phyloP scores from a whole-genome alignment of 1,140 invertebrate genomes.

The Aleiodes sp. region DNA sequence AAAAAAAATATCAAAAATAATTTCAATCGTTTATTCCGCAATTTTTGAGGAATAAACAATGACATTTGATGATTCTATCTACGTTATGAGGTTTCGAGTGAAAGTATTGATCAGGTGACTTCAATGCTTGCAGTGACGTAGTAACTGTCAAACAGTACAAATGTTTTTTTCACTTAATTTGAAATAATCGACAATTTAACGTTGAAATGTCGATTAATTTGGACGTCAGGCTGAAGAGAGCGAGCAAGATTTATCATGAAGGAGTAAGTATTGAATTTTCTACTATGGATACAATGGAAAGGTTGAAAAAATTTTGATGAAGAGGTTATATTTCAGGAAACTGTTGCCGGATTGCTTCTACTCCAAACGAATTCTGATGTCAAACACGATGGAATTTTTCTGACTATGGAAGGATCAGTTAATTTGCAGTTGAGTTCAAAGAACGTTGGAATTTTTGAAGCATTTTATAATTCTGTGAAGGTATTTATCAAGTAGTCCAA shows the following conservation, averaged over 20 bases:
- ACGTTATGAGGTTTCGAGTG: no score
- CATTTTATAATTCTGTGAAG: slow-evolving; percentile 88
- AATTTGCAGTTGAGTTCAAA: slow-evolving; percentile 93
- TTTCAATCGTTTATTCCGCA: no score
- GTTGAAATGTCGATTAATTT: slow-evolving; percentile 76
- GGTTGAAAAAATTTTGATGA: background rate
- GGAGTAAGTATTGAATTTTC: slow-evolving; percentile 70
- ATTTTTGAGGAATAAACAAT: no score
- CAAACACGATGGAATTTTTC: slow-evolving; percentile 89
- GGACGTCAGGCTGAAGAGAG: slow-evolving; percentile 81
- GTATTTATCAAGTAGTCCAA: slow-evolving; percentile 57
- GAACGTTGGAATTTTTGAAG: slow-evolving; percentile 93
- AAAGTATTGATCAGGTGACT: no score
- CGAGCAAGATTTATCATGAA: slow-evolving; percentile 86
- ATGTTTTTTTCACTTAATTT: no score
- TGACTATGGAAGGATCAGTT: slow-evolving; percentile 88
- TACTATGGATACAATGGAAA: background rate
- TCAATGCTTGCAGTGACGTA: no score
- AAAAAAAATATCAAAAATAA: no score
- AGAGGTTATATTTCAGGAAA: slow-evolving; percentile 72
- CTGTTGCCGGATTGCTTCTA: slow-evolving; percentile 81
- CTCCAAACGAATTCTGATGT: slow-evolving; percentile 82
- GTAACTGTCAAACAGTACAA: no score
- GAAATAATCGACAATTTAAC: no score
- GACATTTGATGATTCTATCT: no score